A percentile compares a stretch with the other conserved stretches of the same genome.
These are phyloP conservation scores for Lindbergichthys nudifrons DNA, from an alignment of 2,797 vertebrate genomes.

Conservation along the genomic window DNA sequence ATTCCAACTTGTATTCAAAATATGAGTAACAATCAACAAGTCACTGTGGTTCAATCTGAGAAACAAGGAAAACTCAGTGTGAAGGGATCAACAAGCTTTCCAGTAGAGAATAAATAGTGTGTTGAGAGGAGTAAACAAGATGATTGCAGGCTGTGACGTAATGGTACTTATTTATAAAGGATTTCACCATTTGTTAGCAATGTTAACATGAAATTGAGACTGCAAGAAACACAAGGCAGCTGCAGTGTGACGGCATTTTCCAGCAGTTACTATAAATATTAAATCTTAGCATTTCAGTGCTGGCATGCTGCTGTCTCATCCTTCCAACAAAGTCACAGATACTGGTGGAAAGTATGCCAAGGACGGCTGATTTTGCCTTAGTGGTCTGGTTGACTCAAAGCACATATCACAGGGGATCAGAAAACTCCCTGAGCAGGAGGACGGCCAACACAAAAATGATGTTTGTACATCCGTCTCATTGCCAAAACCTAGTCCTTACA, in stretches of 20 bases:
- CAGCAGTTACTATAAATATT: conserved; percentile 18
- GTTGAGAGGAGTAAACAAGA: not conserved
- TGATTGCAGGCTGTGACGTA: not conserved
- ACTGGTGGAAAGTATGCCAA: conserved; percentile 66
- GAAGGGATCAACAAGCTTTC: conserved; percentile 17
- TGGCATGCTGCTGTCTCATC: conserved; percentile 27
- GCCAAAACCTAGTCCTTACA: conserved; percentile 19
- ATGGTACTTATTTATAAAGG: not conserved
- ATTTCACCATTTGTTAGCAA: not conserved
- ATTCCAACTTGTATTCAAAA: conserved; percentile 15
- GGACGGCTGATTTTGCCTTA: conserved; percentile 59
- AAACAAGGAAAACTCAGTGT: not conserved
- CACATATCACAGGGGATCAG: conserved; percentile 44
- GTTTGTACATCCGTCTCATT: not conserved
- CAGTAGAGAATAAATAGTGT: conserved; percentile 5
- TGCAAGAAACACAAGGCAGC: not conserved
- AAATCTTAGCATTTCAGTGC: conserved; percentile 29
- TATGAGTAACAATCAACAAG: conserved; percentile 41
- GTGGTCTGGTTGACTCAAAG: conserved; percentile 60
- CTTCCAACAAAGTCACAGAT: conserved; percentile 45
- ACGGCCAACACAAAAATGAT: conserved; percentile 21
- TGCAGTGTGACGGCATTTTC: not conserved
- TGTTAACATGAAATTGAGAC: conserved; percentile 5
- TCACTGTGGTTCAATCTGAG: conserved; percentile 1
- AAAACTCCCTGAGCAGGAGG: conserved; percentile 33